These are phyloP conservation scores for Poeciliopsis prolifica DNA, from an alignment of 2,113 vertebrate species.

Conservation along the genomic window DNA sequence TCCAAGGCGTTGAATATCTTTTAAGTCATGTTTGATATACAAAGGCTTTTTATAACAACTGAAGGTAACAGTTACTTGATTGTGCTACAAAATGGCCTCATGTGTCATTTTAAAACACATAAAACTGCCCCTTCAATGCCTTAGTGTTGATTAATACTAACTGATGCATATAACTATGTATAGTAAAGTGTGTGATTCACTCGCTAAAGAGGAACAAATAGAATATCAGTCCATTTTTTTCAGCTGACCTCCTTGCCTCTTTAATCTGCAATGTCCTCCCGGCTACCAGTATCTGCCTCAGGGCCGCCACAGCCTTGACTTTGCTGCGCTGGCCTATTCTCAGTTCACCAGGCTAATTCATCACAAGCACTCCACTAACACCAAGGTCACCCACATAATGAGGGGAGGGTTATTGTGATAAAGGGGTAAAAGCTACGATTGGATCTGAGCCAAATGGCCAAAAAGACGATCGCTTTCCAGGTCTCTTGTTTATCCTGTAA, in stretches of 20 bases:
- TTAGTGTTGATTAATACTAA: background rate
- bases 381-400: constrained; percentile 66
- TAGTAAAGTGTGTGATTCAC: background rate
- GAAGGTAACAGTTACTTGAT: no score
- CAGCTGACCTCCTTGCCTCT: constrained; percentile 19
- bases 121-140: no score
- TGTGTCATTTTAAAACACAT: no score
- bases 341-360: constrained; percentile 63
- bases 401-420: constrained; percentile 53
- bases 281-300: constrained; percentile 8
- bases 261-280: constrained; percentile 31
- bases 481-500: constrained; percentile 26
- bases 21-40: no score
- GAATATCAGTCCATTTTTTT: background rate
- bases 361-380: constrained; percentile 48
- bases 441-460: constrained; percentile 43
- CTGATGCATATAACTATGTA: background rate
- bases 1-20: no score
- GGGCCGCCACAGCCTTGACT: constrained; percentile 62
- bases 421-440: constrained; percentile 62
- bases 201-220: constrained; percentile 6
- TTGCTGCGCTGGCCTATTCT: constrained; percentile 42
- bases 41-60: no score
- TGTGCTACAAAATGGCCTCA: no score
- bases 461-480: constrained; percentile 33